These are phyloP conservation scores for Furnarius figulus DNA, from an alignment of 2,113 vertebrate species.

Conservation along the genomic window DNA sequence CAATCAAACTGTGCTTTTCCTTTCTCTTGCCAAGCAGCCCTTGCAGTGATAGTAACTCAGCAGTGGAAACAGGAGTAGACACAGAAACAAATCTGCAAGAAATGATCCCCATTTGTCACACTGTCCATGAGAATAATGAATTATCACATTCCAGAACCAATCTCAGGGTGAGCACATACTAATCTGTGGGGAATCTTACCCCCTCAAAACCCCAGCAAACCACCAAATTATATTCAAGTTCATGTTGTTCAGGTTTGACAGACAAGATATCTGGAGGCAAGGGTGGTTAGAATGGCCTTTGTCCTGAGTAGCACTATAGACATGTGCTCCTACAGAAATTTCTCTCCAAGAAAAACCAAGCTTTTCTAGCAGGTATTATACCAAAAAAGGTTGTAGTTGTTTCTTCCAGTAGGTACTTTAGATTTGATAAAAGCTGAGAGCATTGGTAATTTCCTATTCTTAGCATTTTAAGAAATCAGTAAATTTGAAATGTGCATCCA, in stretches of 20 bases:
- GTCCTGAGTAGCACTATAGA: not conserved
- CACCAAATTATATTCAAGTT: not conserved
- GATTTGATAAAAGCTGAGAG: not conserved
- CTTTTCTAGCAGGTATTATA: not conserved
- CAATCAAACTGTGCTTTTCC: not conserved
- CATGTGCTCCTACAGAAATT: not conserved
- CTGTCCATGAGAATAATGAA: constrained; percentile 6
- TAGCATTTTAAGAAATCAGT: not conserved
- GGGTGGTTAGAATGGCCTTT: not conserved
- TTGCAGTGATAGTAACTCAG: not conserved
- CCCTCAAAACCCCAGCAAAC: constrained; percentile 26
- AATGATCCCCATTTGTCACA: not conserved
- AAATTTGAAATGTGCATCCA: not conserved
- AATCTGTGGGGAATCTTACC: not conserved
- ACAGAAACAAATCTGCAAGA: not conserved
- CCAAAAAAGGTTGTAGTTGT: not conserved
- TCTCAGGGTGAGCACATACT: not conserved
- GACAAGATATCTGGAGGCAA: not conserved
- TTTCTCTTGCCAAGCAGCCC: not conserved
- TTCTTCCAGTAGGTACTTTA: not conserved
- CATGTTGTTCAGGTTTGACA: not conserved
- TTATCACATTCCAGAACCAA: constrained; percentile 52
- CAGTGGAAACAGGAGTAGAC: not conserved
- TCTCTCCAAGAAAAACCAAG: not conserved
- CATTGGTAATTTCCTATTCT: not conserved